Evolutionary conservation across 1,140 invertebrate genomes (phyloP), one percentile per base, ranked within the genome.

Genomic region (Conus ventricosus): DNA sequence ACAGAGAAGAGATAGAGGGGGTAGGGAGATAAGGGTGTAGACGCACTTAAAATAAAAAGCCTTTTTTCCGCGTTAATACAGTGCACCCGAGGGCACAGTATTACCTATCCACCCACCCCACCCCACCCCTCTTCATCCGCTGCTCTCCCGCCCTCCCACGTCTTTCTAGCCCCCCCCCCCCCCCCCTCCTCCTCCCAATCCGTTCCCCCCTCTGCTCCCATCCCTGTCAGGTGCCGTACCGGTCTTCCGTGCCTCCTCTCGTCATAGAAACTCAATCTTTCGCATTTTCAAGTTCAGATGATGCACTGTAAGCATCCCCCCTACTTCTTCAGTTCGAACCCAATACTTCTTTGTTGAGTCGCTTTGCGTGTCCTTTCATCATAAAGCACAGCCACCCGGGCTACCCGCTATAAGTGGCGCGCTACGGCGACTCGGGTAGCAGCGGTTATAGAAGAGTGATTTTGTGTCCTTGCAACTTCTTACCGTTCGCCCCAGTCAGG

Each of bases 371-470:
- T 71, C 67, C 67, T 23, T 71, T 23, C 67, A 20, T 71, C 67
- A 71, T 71, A 71, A 71, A 71, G 67, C 15, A n/a, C 13, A 71
- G 6, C 17, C 15, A 71, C 20, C 20, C 67, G 67, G 67, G 67
- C 13, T 71, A 71, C 13, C 67, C 67, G 67, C 67, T 71, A 71
- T 71, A 71, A 71, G 20, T 71, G 67, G 13, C 67, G 20, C 23
- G 67, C 67, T 71, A 71, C 11, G 67, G 67, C 15, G 67, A 71
- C 23, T 71, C 67, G 67, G 67, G 67, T 71, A n/a, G 67, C 57
- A 71, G 67, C 23, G 67, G 67, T 71, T 71, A 71, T 71, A 71
- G 67, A 71, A 71, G 67, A 71, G 67, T 71, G 67, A 71, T 71
- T 71, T 71, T 71, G 67, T 71, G 67, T 20, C 67, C 67, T 71